These are phyloP conservation scores for Leptinotarsa haldemani DNA, from an alignment of 2,888 invertebrate genomes.

Conservation along the genomic window DNA sequence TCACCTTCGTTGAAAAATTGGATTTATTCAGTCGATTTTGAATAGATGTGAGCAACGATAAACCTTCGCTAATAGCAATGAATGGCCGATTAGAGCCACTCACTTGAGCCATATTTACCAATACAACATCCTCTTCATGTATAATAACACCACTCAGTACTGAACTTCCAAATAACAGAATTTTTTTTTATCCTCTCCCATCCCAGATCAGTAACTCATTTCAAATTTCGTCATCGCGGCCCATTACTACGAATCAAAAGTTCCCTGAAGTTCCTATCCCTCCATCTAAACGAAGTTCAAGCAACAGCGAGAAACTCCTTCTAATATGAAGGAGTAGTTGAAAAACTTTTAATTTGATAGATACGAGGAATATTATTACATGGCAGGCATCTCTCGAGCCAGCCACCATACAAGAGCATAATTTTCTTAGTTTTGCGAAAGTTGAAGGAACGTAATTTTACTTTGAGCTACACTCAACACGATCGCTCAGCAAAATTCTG, in stretches of 20 bases:
- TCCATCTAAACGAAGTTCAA: constrained; percentile 26
- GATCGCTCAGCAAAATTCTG: constrained; percentile 52
- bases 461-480: constrained; percentile 62
- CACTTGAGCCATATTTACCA: too few species aligned
- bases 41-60: too few species aligned
- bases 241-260: constrained; percentile 3
- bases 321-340: constrained; percentile 38
- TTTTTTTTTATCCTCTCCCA: background rate
- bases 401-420: constrained; percentile 55
- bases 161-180: background rate
- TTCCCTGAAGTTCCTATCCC: constrained; percentile 10
- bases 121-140: too few species aligned
- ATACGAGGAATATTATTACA: constrained; percentile 42
- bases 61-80: too few species aligned
- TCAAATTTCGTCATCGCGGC: background rate
- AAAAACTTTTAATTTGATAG: constrained; percentile 46
- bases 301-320: constrained; percentile 35
- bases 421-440: constrained; percentile 65
- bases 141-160: too few species aligned
- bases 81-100: too few species aligned
- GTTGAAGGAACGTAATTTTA: constrained; percentile 64
- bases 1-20: too few species aligned
- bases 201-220: background rate
- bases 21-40: too few species aligned
- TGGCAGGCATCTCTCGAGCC: constrained; percentile 46